Evolutionary conservation across 2,888 invertebrate genomes (phyloP).

Genomic region (Metalampra italica): DNA sequence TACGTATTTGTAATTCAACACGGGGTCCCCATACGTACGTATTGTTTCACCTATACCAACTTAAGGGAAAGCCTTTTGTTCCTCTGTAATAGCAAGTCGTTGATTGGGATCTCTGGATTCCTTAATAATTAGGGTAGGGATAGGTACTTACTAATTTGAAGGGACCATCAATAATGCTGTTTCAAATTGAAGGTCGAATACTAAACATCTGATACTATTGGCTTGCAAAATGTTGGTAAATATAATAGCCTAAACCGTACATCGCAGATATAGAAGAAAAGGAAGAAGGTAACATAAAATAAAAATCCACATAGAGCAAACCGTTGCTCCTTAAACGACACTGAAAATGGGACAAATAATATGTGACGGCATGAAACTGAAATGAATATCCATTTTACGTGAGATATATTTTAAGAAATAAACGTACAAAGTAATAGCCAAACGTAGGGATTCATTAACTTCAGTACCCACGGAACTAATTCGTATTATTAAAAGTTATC

Average conservation of each 20-base stretch:
- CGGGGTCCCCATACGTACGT: slow-evolving; percentile 54
- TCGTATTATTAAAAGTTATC: slow-evolving; percentile 38
- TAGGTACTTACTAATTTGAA: background rate
- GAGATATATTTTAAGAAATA: background rate
- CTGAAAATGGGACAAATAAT: slow-evolving; percentile 6
- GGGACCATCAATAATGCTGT: background rate
- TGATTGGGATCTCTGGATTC: slow-evolving; percentile 30
- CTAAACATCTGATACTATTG: background rate
- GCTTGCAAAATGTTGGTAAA: too few species aligned
- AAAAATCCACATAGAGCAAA: background rate
- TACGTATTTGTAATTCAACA: slow-evolving; percentile 74
- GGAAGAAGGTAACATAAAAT: background rate
- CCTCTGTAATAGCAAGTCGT: slow-evolving; percentile 31
- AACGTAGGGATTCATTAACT: background rate
- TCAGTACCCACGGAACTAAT: slow-evolving; percentile 6
- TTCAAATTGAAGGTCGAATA: background rate
- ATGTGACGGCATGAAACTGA: slow-evolving; percentile 3
- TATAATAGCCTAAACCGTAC: too few species aligned
- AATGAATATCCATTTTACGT: background rate
- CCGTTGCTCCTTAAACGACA: background rate
- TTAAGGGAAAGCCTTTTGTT: slow-evolving; percentile 41
- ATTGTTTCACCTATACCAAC: slow-evolving; percentile 69
- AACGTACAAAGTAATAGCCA: background rate
- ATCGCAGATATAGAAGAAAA: background rate
- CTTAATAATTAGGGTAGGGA: slow-evolving; percentile 19